Conservation (phyloP, 2,888 invertebrate genomes). For the Tenodera sinensis region DNA sequence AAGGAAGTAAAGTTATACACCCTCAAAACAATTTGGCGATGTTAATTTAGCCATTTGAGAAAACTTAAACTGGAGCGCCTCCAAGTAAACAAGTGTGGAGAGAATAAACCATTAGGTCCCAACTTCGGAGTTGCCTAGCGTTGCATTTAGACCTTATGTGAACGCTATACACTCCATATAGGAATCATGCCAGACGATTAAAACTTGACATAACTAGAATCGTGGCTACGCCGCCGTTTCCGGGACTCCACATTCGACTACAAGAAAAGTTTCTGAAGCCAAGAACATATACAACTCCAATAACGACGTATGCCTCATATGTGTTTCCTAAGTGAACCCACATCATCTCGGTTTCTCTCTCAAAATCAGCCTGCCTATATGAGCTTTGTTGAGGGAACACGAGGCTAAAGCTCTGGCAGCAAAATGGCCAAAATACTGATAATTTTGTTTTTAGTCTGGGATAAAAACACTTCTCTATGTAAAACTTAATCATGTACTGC, state of each 20-base stretch:
- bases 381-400: no score
- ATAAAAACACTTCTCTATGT: no score
- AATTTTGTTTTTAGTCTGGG: no score
- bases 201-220: not conserved
- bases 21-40: not conserved
- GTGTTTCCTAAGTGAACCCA: not conserved
- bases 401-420: no score
- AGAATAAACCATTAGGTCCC: not conserved
- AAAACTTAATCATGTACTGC: no score
- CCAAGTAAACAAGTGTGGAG: not conserved
- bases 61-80: not conserved
- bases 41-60: not conserved
- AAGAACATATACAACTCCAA: not conserved
- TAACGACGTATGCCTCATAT: not conserved
- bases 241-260: not conserved
- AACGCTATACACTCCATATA: not conserved
- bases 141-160: not conserved
- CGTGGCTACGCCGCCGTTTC: not conserved
- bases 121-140: not conserved
- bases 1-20: not conserved
- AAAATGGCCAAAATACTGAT: no score
- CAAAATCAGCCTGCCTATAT: no score
- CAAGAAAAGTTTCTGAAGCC: not conserved
- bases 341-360: no score
- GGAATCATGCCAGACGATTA: not conserved